Conservation (phyloP, 2,797 vertebrate genomes). For the Argentina silus region DNA sequence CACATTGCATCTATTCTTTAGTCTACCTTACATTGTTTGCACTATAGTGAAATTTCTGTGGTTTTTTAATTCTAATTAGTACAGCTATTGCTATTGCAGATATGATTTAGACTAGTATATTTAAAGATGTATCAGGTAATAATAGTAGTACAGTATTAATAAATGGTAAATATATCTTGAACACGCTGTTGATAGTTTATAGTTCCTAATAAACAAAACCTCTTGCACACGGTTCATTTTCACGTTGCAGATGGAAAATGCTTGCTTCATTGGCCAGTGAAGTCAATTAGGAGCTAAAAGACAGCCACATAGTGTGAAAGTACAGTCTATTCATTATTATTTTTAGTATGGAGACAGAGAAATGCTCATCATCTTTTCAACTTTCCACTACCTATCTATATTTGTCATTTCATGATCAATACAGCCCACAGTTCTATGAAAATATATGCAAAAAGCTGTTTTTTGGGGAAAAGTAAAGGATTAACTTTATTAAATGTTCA, state of each 20-base stretch:
- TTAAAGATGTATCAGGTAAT: too few species aligned
- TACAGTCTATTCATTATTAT: not conserved
- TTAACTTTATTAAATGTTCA: too few species aligned
- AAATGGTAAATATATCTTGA: not conserved
- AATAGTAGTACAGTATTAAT: not conserved
- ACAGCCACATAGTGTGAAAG: not conserved
- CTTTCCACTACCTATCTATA: not conserved
- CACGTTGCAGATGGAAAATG: not conserved
- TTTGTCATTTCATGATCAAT: not conserved
- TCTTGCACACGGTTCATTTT: not conserved
- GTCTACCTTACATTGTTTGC: not conserved
- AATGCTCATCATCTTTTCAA: not conserved
- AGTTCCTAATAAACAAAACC: not conserved
- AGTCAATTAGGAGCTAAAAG: not conserved
- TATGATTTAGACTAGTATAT: too few species aligned
- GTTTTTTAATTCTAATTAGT: not conserved
- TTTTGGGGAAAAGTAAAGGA: not conserved
- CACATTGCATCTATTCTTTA: slow-evolving; percentile 14
- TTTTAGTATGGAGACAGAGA: not conserved
- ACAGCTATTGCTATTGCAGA: too few species aligned
- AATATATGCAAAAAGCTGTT: not conserved
- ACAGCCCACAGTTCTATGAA: not conserved
- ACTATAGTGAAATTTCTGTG: not conserved
- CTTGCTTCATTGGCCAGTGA: slow-evolving; percentile 2
- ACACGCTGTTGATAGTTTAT: not conserved